Evolutionary conservation across 2,797 vertebrate genomes (phyloP), one percentile per base, ranked within the genome.

Genomic region (Dermochelys coriacea): DNA sequence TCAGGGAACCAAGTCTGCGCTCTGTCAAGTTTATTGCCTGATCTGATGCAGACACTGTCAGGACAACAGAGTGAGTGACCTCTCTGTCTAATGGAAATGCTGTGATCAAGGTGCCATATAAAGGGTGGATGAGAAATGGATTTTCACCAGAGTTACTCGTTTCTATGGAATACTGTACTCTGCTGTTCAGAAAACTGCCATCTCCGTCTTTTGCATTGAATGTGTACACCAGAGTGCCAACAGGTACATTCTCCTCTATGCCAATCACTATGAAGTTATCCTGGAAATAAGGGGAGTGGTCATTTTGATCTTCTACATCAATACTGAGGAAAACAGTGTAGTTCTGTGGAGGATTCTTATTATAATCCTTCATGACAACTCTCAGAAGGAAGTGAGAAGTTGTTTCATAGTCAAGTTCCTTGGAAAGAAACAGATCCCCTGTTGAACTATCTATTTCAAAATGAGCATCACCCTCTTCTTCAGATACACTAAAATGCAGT

Each of bases 131-230:
- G 86, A 97, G 93, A 96, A 99, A 99, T 0, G 98, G 98, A 92
- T 98, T 98, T 84, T 91, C 57, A 34, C 31, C 25, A 19, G 45
- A 18, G 21, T 68, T 91, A 92, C 96, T 98, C 19, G 88, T 97
- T 93, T 97, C 97, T 81, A 99, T 91, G 23, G 97, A 97, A 97
- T 99, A 99, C 21, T 95, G 98, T 81, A 99, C 93, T 90, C 97
- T 98, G 45, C 99, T 99, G 97, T 99, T 99, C 15, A 97, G 77
- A 95, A 99, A 98, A 82, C 98, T 98, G 52, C 99, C 99, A 3
- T 99, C 99, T 0, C 97, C 98, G 4, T 99, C 99, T 89, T 98
- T 98, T 91, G 99, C 99, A 41, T 99, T 97, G 96, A 99, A 99
- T 10, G 98, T 98, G 25, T 99, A 98, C 7, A 98, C 98, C 59